Conservation (phyloP, 2,888 invertebrate species). For the Macaria liturata region DNA sequence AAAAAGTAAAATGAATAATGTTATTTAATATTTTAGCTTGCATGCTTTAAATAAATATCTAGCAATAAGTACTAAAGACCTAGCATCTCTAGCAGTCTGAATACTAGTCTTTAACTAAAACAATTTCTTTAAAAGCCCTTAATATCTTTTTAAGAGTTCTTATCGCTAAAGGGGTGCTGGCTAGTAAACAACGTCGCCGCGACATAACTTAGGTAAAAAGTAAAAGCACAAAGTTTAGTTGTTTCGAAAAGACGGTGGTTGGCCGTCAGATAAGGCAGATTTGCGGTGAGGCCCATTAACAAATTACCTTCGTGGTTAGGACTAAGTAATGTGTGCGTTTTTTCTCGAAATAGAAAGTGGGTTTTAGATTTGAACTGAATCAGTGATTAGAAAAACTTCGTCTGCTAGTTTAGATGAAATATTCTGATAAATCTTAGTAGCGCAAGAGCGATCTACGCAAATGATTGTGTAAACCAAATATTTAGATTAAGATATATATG, state of each 20-base stretch:
- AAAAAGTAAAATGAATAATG: no score
- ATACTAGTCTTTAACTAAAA: conserved; percentile 45
- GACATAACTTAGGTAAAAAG: conserved; percentile 73
- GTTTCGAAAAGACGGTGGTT: conserved; percentile 74
- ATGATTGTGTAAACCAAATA: no score
- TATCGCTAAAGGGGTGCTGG: conserved; percentile 69
- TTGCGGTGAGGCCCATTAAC: conserved; percentile 75
- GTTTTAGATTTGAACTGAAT: background rate
- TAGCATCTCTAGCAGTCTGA: conserved; percentile 3
- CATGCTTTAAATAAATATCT: no score
- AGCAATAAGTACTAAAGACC: no score
- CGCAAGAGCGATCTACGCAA: no score
- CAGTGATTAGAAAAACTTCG: no score
- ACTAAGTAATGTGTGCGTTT: conserved; percentile 26
- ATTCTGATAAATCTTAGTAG: no score
- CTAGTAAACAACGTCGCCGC: conserved; percentile 64
- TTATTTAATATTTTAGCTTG: no score
- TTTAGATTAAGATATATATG: no score
- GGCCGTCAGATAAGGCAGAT: conserved; percentile 76
- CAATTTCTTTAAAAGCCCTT: conserved; percentile 76
- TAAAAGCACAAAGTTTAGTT: conserved; percentile 69
- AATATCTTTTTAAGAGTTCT: conserved; percentile 74
- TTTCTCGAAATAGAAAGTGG: background rate
- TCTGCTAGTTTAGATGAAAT: no score
- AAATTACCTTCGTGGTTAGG: conserved; percentile 69